phyloP scores from a whole-genome alignment of 1,140 invertebrate species.

The Subanguina moxae region DNA sequence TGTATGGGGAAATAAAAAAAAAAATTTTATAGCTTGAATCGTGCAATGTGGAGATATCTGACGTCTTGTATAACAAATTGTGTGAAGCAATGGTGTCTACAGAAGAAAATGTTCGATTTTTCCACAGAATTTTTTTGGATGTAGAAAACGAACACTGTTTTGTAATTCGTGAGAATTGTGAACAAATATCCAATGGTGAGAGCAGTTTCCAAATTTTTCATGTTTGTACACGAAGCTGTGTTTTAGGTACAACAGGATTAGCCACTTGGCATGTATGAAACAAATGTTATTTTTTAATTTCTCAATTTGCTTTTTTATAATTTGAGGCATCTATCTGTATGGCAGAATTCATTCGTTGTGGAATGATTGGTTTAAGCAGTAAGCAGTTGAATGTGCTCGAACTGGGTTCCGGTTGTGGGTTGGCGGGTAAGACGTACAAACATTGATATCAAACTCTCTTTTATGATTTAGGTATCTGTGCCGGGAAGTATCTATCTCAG shows the following conservation, averaged over 20 bases:
- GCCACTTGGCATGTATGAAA: conserved; percentile 19
- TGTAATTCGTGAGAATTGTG: conserved; percentile 3
- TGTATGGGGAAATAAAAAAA: background rate
- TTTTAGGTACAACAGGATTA: conserved; percentile 19
- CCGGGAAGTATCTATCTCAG: conserved; percentile 4
- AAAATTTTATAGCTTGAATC: conserved; percentile 2
- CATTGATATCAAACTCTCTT: too few relatives aligned
- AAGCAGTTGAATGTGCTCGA: conserved; percentile 29
- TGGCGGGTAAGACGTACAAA: conserved; percentile 11
- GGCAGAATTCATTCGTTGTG: conserved; percentile 8
- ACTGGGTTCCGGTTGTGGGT: conserved; percentile 37
- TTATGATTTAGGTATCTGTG: conserved; percentile 3
- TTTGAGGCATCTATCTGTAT: conserved; percentile 14
- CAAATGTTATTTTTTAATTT: conserved; percentile 19
- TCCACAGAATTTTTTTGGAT: conserved; percentile 15
- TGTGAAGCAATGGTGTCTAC: conserved; percentile 6
- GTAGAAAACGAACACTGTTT: background rate
- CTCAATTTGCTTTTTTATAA: background rate
- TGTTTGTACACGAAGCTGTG: too few relatives aligned
- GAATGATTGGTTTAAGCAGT: background rate
- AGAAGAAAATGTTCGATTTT: conserved; percentile 4
- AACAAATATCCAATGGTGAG: conserved; percentile 8
- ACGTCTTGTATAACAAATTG: conserved; percentile 19
- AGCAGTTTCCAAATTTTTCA: too few relatives aligned
- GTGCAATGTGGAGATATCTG: conserved; percentile 1